phyloP scores from a whole-genome alignment of 2,888 invertebrate species.

The Cryptus armator region DNA sequence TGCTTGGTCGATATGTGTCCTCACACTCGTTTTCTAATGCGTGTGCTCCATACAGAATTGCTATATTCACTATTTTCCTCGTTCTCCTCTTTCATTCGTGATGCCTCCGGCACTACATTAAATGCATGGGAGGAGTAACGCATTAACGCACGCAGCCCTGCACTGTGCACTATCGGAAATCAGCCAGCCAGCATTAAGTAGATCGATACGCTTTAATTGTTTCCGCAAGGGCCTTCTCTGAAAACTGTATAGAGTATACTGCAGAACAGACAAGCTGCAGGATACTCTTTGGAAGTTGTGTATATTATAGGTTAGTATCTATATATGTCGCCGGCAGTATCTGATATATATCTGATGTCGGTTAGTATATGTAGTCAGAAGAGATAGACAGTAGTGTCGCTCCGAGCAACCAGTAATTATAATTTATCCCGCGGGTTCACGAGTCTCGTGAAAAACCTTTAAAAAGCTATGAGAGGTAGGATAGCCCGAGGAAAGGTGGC shows the following conservation, averaged over 20 bases:
- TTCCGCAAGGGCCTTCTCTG: conserved; percentile 63
- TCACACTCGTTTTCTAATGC: conserved; percentile 52
- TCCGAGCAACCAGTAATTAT: conserved; percentile 52
- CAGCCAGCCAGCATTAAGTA: conserved; percentile 69
- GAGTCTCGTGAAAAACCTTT: conserved; percentile 27
- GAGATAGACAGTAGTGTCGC: conserved; percentile 34
- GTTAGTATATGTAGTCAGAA: background rate
- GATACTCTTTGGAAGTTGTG: background rate
- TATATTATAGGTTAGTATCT: background rate
- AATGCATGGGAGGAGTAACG: conserved; percentile 60
- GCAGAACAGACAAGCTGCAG: conserved; percentile 17
- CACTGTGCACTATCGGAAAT: conserved; percentile 61
- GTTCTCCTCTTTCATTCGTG: conserved; percentile 42
- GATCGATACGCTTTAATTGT: conserved; percentile 71
- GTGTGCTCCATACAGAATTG: conserved; percentile 29
- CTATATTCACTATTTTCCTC: conserved; percentile 21
- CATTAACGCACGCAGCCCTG: conserved; percentile 61
- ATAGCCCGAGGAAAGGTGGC: conserved; percentile 32
- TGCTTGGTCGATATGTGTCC: conserved; percentile 46
- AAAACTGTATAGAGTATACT: conserved; percentile 33
- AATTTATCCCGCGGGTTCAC: conserved; percentile 44
- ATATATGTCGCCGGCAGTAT: background rate
- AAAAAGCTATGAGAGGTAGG: conserved; percentile 32
- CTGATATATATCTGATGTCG: background rate
- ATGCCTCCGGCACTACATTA: conserved; percentile 44